Percentiles rank a stretch among this genome's conserved stretches.
phyloP scores from a whole-genome alignment of 2,113 vertebrate genomes.

The Petaurus breviceps region DNA sequence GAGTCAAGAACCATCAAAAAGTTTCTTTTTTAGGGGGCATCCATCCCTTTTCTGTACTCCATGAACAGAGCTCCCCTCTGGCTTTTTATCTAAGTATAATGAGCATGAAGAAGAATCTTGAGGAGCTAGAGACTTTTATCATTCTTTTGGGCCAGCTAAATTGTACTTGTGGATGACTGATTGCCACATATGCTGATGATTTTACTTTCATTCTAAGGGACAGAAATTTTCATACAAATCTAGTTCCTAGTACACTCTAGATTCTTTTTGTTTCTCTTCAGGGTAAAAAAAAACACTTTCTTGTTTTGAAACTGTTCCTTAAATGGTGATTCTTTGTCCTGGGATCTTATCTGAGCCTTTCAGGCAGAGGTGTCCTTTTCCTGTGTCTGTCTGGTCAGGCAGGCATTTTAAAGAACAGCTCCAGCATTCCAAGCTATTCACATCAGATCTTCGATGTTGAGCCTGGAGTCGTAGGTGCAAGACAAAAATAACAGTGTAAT shows the following conservation, averaged over 20 bases:
- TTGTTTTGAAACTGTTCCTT: conserved; percentile 27
- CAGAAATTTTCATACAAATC: conserved; percentile 11
- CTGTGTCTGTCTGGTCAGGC: conserved; percentile 42
- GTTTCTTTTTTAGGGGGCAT: background rate
- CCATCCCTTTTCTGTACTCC: background rate
- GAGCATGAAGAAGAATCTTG: background rate
- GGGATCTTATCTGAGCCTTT: conserved; percentile 69
- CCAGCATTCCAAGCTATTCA: conserved; percentile 5
- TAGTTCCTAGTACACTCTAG: background rate
- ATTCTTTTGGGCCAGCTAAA: background rate
- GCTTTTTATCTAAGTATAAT: background rate
- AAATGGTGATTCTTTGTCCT: conserved; percentile 47
- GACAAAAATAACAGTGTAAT: conserved; percentile 64
- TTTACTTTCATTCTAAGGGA: background rate
- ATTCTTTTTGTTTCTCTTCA: conserved; percentile 48
- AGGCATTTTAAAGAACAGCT: conserved; percentile 30
- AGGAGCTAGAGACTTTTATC: background rate
- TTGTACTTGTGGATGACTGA: background rate
- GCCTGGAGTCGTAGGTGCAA: conserved; percentile 43
- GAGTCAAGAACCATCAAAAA: background rate
- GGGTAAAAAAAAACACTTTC: background rate
- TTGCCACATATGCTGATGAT: background rate
- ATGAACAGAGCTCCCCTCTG: background rate
- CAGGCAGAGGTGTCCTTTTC: conserved; percentile 33
- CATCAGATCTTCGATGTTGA: conserved; percentile 14